Evolutionary conservation across 2,888 invertebrate species (phyloP).

Genomic region (Dugesia japonica): DNA sequence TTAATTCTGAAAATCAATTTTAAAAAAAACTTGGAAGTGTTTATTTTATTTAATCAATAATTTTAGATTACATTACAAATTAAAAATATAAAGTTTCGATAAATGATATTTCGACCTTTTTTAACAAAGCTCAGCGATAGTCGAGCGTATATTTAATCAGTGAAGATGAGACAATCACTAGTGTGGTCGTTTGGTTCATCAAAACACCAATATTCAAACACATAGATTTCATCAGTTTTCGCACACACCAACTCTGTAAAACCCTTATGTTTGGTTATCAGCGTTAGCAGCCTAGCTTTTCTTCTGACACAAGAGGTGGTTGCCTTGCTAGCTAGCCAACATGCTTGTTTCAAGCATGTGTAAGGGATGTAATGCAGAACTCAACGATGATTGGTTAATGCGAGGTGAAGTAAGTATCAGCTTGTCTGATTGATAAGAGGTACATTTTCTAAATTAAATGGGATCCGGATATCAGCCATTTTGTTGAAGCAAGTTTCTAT

Average conservation of each 20-base stretch:
- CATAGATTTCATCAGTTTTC: conserved; percentile 17
- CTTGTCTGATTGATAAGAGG: conserved; percentile 20
- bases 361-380: conserved; percentile 20
- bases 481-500: conserved; percentile 14
- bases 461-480: conserved; percentile 20
- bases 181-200: conserved; percentile 8
- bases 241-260: conserved; percentile 8
- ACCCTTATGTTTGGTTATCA: conserved; percentile 20
- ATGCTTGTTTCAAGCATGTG: conserved; percentile 1
- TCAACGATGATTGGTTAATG: conserved; percentile 13
- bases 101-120: neutral
- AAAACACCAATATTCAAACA: conserved; percentile 20
- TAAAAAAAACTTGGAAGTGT: no score
- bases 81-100: no score
- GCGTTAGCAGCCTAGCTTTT: neutral
- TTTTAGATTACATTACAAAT: no score
- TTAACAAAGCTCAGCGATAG: conserved; percentile 8
- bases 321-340: conserved; percentile 1
- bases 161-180: conserved; percentile 15
- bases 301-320: conserved; percentile 20
- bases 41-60: no score
- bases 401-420: conserved; percentile 20
- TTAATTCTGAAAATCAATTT: no score
- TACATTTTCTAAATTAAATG: conserved; percentile 20
- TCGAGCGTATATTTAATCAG: conserved; percentile 14